phyloP scores from a whole-genome alignment of 2,797 vertebrate species.

The Falco columbarius region DNA sequence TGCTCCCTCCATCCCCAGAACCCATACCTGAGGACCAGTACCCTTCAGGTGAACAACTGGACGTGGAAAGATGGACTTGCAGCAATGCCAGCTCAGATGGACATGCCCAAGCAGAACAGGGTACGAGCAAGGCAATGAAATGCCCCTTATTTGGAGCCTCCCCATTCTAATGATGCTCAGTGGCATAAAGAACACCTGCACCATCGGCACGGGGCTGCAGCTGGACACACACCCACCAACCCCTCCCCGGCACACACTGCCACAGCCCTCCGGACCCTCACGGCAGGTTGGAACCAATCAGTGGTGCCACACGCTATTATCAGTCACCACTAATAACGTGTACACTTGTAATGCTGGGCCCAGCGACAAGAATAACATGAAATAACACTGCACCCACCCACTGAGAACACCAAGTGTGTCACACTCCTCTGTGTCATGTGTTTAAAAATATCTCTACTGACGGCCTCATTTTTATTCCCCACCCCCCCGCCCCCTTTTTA shows the following conservation, averaged over 20 bases:
- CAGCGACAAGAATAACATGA: constrained; percentile 76
- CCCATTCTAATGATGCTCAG: accelerated
- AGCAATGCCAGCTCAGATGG: background rate
- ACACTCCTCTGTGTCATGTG: constrained; percentile 76
- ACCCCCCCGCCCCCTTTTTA: background rate
- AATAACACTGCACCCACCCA: constrained; percentile 75
- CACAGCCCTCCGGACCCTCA: background rate
- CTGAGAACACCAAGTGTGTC: constrained; percentile 78
- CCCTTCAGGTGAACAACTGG: accelerated
- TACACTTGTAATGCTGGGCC: constrained; percentile 74
- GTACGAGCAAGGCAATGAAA: accelerated
- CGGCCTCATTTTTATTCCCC: background rate
- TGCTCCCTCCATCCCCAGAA: background rate
- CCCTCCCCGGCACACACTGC: background rate
- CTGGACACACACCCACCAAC: background rate
- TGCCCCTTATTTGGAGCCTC: background rate
- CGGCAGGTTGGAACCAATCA: background rate
- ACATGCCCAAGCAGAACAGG: background rate
- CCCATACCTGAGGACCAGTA: background rate
- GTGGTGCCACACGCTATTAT: background rate
- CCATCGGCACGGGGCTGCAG: accelerated
- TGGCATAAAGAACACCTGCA: background rate
- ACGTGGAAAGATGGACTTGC: accelerated
- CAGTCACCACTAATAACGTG: constrained; percentile 9
- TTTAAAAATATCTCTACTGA: constrained; percentile 76